phyloP scores from a whole-genome alignment of 2,888 invertebrate species.

The Busseola fusca region DNA sequence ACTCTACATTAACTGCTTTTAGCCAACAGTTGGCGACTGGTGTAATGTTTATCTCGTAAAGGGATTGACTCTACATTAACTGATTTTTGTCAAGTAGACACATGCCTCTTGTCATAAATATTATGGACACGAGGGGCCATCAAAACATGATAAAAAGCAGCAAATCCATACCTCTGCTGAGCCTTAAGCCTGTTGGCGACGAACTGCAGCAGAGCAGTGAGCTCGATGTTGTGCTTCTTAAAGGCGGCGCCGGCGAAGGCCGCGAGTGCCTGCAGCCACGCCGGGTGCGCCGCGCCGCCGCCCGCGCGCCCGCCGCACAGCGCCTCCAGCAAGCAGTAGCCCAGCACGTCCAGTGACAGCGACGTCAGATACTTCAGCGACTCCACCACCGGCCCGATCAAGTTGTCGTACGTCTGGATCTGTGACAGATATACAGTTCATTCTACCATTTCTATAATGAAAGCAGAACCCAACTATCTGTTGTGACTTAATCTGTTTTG shows the following conservation, averaged over 20 bases:
- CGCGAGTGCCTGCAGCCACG: conserved; percentile 98
- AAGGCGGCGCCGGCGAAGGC: conserved; percentile 98
- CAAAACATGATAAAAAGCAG: neutral
- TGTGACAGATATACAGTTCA: conserved; percentile 76
- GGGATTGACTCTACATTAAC: neutral
- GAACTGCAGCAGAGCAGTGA: conserved; percentile 98
- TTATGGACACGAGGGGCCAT: neutral
- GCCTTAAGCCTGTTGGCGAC: conserved; percentile 99
- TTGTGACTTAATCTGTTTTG: neutral
- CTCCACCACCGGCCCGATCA: conserved; percentile 98
- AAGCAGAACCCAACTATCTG: conserved; percentile 88
- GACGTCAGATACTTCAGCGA: conserved; percentile 98
- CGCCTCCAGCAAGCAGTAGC: conserved; percentile 98
- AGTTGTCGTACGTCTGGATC: conserved; percentile 97
- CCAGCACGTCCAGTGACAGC: conserved; percentile 98
- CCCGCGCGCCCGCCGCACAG: conserved; percentile 89
- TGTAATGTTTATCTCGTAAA: no score
- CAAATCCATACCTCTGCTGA: conserved; percentile 93
- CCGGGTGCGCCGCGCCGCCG: conserved; percentile 94
- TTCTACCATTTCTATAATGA: neutral
- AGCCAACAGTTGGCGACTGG: no score
- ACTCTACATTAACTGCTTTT: no score
- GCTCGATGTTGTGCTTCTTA: conserved; percentile 98
- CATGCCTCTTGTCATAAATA: neutral
- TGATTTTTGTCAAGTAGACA: neutral